These are phyloP conservation scores for Cetoscarus ocellatus DNA, from an alignment of 2,797 vertebrate species.

Conservation along the genomic window DNA sequence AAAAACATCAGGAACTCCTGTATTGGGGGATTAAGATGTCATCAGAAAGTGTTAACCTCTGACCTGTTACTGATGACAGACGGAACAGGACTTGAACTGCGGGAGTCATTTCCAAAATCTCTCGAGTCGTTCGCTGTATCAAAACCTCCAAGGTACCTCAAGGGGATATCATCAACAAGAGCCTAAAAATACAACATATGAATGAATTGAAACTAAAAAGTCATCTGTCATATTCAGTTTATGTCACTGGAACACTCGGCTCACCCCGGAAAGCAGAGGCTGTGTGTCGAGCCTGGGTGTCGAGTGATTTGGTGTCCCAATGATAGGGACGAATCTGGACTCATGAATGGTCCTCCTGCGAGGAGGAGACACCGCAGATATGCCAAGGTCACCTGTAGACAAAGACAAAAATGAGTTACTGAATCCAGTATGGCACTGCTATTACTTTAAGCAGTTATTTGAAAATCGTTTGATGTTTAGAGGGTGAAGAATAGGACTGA, in stretches of 20 bases:
- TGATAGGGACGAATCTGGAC: conserved; percentile 37
- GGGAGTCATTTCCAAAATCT: conserved; percentile 55
- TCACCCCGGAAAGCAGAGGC: conserved; percentile 66
- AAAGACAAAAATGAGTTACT: conserved; percentile 1
- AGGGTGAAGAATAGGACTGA: too few relatives aligned
- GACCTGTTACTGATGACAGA: conserved; percentile 80
- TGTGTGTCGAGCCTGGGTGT: conserved; percentile 46
- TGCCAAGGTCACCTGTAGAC: conserved; percentile 64
- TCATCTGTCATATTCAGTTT: too few relatives aligned
- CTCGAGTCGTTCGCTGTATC: conserved; percentile 51
- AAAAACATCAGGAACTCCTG: background rate
- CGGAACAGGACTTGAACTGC: conserved; percentile 55
- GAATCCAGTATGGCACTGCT: background rate
- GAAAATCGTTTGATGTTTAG: too few relatives aligned
- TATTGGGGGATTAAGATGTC: background rate
- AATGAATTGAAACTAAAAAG: too few relatives aligned
- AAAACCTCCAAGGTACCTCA: conserved; percentile 62
- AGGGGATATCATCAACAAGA: conserved; percentile 59
- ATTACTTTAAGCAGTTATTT: background rate
- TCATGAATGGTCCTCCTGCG: conserved; percentile 22
- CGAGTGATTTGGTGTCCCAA: conserved; percentile 51
- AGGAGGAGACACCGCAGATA: conserved; percentile 47
- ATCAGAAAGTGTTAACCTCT: conserved; percentile 12
- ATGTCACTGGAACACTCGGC: background rate
- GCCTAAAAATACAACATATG: conserved; percentile 46